Evolutionary conservation across 1,140 invertebrate species (phyloP).

Genomic region (Liolophura sinensis): DNA sequence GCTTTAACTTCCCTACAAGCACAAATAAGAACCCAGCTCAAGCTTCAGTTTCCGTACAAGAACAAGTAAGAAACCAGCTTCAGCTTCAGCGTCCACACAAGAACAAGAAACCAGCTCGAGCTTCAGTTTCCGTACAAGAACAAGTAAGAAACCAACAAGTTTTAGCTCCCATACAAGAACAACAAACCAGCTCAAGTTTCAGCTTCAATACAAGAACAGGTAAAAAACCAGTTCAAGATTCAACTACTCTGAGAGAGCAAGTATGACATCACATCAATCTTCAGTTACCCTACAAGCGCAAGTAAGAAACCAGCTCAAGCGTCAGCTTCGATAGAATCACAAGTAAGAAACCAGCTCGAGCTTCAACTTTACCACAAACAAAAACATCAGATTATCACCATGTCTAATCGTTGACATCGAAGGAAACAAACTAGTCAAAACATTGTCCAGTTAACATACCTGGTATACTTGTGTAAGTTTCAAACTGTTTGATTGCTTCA

Average conservation of each 20-base stretch:
- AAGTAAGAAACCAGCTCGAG: neutral
- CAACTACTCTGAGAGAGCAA: no score
- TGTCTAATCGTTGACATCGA: no score
- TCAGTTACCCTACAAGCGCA: neutral
- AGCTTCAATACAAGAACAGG: neutral
- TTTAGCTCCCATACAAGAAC: no score
- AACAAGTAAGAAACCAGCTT: neutral
- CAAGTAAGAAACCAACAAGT: no score
- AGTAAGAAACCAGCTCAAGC: neutral
- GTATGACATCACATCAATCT: no score
- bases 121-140: no score
- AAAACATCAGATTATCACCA: no score
- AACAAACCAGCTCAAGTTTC: no score
- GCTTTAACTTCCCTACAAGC: neutral
- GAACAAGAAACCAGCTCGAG: no score
- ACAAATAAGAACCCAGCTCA: neutral
- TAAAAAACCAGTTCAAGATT: neutral
- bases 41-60: neutral
- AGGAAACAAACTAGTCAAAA: neutral
- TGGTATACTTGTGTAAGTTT: constrained; percentile 69
- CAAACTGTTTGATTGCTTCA: constrained; percentile 74
- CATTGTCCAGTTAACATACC: constrained; percentile 56
- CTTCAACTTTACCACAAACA: no score
- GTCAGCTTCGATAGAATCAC: neutral
- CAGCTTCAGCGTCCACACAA: no score